phyloP scores from a whole-genome alignment of 2,113 vertebrate species.

The Phalacrocorax pelagicus region DNA sequence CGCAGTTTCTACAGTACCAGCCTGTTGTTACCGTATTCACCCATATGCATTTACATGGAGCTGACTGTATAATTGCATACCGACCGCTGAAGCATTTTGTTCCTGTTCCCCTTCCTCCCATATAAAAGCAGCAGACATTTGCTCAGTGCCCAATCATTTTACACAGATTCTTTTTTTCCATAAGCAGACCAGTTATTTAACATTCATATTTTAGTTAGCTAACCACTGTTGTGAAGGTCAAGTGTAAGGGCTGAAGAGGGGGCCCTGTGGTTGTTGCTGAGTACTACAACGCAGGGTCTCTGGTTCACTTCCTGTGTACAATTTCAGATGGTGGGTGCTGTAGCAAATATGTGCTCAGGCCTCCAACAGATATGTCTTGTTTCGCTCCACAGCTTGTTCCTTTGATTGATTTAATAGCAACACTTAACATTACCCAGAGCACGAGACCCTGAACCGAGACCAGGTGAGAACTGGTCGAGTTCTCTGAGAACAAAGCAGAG shows the following conservation, averaged over 20 bases:
- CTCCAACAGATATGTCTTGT: not conserved
- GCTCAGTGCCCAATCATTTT: fast-evolving
- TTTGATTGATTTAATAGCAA: not conserved
- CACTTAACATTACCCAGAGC: not conserved
- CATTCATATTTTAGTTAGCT: not conserved
- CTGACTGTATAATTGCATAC: not conserved
- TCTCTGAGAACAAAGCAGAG: not conserved
- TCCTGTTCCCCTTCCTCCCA: not conserved
- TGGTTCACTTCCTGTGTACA: not conserved
- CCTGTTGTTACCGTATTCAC: not conserved
- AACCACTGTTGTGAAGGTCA: not conserved
- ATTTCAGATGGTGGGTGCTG: not conserved
- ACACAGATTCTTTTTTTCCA: not conserved
- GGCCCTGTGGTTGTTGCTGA: not conserved
- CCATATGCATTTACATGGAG: not conserved
- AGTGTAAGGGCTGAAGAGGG: not conserved
- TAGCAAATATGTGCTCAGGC: not conserved
- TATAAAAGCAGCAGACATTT: not conserved
- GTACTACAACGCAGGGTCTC: not conserved
- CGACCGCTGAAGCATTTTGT: not conserved
- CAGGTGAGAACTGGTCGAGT: not conserved
- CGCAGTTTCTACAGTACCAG: not conserved
- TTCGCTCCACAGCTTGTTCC: not conserved
- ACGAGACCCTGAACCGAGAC: not conserved
- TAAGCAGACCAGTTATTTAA: not conserved